These are phyloP conservation scores for Spodoptera frugiperda DNA, from an alignment of 1,140 invertebrate species.

Conservation along the genomic window DNA sequence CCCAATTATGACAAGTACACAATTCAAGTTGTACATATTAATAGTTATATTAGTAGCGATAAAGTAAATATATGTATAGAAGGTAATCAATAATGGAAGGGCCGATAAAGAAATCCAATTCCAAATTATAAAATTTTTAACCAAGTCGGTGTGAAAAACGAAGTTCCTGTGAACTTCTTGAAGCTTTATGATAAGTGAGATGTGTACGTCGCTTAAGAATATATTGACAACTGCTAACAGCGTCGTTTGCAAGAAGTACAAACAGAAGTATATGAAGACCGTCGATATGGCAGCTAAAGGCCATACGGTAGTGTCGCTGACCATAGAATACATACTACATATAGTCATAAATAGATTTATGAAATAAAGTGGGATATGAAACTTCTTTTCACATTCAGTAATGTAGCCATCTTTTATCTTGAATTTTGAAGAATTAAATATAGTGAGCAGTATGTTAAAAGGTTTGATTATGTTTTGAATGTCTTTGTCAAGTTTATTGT, in stretches of 20 bases:
- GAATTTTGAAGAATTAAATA: constrained; percentile 4
- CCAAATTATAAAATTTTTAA: neutral
- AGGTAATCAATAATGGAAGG: no score
- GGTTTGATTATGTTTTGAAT: neutral
- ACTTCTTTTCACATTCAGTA: neutral
- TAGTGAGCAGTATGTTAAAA: neutral
- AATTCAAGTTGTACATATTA: no score
- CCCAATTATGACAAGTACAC: no score
- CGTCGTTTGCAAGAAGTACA: neutral
- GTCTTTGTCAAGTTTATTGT: constrained; percentile 2
- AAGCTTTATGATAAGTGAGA: neutral
- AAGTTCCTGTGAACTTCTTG: neutral
- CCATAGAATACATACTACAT: no score
- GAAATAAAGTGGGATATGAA: neutral
- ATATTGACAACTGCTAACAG: neutral
- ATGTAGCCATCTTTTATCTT: constrained; percentile 7
- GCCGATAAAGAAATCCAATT: neutral
- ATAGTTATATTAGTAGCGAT: neutral
- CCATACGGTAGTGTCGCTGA: neutral
- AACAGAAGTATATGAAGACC: no score
- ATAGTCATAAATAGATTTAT: no score
- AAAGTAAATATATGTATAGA: neutral
- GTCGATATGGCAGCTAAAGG: neutral
- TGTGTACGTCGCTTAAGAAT: neutral
- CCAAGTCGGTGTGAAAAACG: neutral